Evolutionary conservation across 1,140 invertebrate genomes (phyloP).

Genomic region (Lutraria rhynchaena): DNA sequence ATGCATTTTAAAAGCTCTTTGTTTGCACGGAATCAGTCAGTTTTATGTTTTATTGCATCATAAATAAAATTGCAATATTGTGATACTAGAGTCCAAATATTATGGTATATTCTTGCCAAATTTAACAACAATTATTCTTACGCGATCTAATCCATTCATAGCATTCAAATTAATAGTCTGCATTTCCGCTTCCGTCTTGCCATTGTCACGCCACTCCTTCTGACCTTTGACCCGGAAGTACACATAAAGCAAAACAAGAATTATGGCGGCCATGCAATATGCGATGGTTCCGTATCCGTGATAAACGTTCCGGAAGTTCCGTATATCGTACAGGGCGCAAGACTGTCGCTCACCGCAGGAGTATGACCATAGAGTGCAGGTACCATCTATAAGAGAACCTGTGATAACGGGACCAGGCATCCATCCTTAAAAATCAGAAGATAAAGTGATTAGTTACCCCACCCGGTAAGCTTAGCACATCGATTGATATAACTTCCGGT

Average conservation of each 20-base stretch:
- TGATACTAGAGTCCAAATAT: no score
- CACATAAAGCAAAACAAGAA: constrained; percentile 2
- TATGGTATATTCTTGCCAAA: no score
- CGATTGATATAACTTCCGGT: no score
- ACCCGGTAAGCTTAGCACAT: no score
- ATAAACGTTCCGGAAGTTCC: constrained; percentile 30
- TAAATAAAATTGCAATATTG: no score
- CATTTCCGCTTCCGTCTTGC: not conserved
- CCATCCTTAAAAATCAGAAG: constrained; percentile 47
- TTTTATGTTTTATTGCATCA: no score
- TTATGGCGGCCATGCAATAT: not conserved
- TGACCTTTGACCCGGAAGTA: constrained; percentile 7
- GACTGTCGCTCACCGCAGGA: constrained; percentile 42
- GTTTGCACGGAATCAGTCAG: no score
- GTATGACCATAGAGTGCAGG: constrained; percentile 41
- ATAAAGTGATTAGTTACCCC: not conserved
- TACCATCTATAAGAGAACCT: constrained; percentile 47
- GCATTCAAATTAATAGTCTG: no score
- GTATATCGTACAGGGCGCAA: constrained; percentile 53
- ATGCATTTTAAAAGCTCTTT: no score
- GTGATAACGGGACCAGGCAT: constrained; percentile 56
- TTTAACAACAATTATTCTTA: no score
- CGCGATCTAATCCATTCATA: no score
- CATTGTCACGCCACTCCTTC: not conserved
- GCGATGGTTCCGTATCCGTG: constrained; percentile 16